A percentile compares a stretch with the other conserved stretches of the same genome.
Evolutionary conservation across 2,113 vertebrate genomes (phyloP).

Genomic region (Cavia porcellus): DNA sequence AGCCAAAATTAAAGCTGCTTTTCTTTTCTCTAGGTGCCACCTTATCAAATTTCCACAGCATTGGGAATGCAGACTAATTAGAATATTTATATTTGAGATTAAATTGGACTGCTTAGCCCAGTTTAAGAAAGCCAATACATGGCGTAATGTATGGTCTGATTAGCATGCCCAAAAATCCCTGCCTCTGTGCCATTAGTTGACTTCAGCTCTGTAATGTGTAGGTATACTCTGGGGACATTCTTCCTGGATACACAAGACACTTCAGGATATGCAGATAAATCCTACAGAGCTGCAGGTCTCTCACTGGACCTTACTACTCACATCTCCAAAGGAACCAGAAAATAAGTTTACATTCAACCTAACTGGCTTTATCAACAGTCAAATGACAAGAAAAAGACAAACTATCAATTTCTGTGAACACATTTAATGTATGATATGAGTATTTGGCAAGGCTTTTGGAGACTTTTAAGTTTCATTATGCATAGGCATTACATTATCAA

Average conservation of each 20-base stretch:
- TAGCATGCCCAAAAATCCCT: neutral
- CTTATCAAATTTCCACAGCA: constrained; percentile 65
- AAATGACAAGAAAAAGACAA: neutral
- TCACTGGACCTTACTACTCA: neutral
- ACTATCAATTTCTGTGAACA: neutral
- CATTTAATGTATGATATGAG: neutral
- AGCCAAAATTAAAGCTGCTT: constrained; percentile 31
- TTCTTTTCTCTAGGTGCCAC: constrained; percentile 8
- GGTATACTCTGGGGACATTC: neutral
- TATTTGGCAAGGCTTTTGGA: constrained; percentile 36
- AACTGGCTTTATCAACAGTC: neutral
- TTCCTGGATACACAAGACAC: neutral
- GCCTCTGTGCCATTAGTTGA: neutral
- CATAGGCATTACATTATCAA: constrained; percentile 43
- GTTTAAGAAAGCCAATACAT: constrained; percentile 4
- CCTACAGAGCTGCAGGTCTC: neutral
- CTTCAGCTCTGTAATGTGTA: neutral
- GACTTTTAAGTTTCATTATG: constrained; percentile 43
- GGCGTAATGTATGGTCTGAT: neutral
- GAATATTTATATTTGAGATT: constrained; percentile 56
- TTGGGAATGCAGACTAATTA: constrained; percentile 66
- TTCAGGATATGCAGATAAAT: constrained; percentile 20
- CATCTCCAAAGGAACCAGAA: neutral
- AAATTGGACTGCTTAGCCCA: constrained; percentile 12
- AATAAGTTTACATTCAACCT: constrained; percentile 30